Evolutionary conservation across 2,888 invertebrate genomes (phyloP), one percentile per base, ranked within the genome.

Genomic region (Torymus tubicola): DNA sequence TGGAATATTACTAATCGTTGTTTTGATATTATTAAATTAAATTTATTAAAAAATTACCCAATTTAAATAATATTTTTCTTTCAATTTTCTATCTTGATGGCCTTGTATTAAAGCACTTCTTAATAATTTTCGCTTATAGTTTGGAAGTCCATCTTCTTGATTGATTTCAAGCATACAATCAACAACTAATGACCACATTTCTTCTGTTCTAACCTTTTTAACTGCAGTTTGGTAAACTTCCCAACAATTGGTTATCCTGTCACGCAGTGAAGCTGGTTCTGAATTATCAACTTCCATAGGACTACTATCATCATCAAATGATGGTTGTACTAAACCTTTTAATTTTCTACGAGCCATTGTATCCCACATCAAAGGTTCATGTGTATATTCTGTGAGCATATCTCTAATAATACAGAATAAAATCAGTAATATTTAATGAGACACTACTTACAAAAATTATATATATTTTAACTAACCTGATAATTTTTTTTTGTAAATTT

Each of bases 321-420:
- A 31, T 83, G 87, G 89, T 81, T 87, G 87, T 73, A 84, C 85
- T 72, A 89, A 85, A 60, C 93, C 93, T 84, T 92, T 92, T n/a
- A 92, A 86, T 87, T 94, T 94, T 1, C 94, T 91, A 83, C 92
- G 92, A 0, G 94, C 94, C 87, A 94, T 88, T 8, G 92, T 91
- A 85, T 94, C 93, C 94, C 94, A 94, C 53, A 93, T 91, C 16
- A 91, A 84, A 64, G 93, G 92, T 84, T 93, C 92, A n/a, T 92
- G 89, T 4, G 91, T 89, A 86, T 92, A 92, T 81, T 92, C 89
- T 71, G 91, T 86, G 78, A 93, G 89, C 86, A 94, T 88, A 81
- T 93, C 92, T 24, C 91, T 91, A 80, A 24, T 24, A 1, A 64
- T 64, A 42, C n/a, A 14, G 16, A 42, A 31, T n/a, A 63, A 13